Evolutionary conservation across 1,140 invertebrate species (phyloP).

Genomic region (Zaprionus gabonicus): DNA sequence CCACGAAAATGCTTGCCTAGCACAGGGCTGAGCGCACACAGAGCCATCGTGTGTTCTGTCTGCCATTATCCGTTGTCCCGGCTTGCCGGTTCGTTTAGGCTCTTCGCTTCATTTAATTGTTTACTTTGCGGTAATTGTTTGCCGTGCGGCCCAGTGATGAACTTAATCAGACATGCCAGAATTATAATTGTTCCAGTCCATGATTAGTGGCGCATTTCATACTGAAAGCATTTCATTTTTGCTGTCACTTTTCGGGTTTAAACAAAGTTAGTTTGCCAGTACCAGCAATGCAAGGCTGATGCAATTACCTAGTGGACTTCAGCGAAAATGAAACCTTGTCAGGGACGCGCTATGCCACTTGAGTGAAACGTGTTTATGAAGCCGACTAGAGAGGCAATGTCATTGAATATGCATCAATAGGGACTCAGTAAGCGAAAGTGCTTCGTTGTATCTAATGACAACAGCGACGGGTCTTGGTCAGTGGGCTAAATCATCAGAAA

Average conservation of each 20-base stretch:
- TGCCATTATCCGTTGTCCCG: conserved; percentile 31
- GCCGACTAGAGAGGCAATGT: conserved; percentile 29
- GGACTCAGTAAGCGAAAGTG: conserved; percentile 2
- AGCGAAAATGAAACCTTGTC: not conserved
- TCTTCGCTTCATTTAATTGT: conserved; percentile 63
- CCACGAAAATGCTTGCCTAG: conserved; percentile 53
- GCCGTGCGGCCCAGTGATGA: conserved; percentile 52
- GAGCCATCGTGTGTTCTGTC: conserved; percentile 24
- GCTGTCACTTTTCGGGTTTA: not conserved
- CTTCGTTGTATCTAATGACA: conserved; percentile 21
- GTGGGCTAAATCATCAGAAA: conserved; percentile 45
- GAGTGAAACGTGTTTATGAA: conserved; percentile 12
- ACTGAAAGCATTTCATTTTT: too few relatives aligned
- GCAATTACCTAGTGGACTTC: conserved; percentile 12
- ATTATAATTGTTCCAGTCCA: conserved; percentile 47
- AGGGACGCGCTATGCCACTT: not conserved
- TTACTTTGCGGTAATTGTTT: conserved; percentile 71
- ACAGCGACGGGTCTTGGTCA: conserved; percentile 22
- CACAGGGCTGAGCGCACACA: conserved; percentile 14
- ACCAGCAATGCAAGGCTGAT: not conserved
- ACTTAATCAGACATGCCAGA: conserved; percentile 41
- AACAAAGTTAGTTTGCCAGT: not conserved
- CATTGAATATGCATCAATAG: conserved; percentile 59
- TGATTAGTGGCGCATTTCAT: not conserved
- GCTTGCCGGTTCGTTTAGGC: conserved; percentile 32